Evolutionary conservation across 2,888 invertebrate genomes (phyloP), one percentile per base, ranked within the genome.

Genomic region (Oithona nana): DNA sequence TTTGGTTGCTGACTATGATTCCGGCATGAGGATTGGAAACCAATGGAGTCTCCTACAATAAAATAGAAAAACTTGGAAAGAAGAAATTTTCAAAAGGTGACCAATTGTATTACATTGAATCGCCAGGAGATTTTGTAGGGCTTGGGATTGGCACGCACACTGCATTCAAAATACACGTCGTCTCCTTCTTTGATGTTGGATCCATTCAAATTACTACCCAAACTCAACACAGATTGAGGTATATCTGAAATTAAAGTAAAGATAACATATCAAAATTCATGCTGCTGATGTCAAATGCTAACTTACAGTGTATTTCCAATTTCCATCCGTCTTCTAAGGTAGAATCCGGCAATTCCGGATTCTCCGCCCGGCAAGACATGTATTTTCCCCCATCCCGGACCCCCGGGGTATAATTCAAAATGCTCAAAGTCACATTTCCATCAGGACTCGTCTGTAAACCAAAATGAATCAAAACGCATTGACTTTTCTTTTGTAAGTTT

Each of bases 111-210:
- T 52, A 65, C 65, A 52, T 65, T 65, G 55, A 58, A 60, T 51
- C 59, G 57, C 65, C 65, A 65, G 20, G 64, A 52, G 6, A 65
- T 64, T 57, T 65, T 65, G 64, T 65, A 65, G 6, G 64, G 62
- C 56, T 57, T 64, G 1, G 65, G 65, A n/a, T 57, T 62, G n/a
- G 65, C 58, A 29, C 81, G 80, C 66, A 88, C 85, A 67, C 82
- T 81, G 74, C 88, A 88, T 72, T 88, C 88, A 74, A 88, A 88
- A 73, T 88, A 88, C 64, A 87, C 88, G 73, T 88, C 88, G 71
- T 86, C 88, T 39, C 87, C 86, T 74, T 88, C 88, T 74, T 88
- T 88, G 72, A 88, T 88, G 73, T 86, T 85, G 68, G 86, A 83
- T 8, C 87, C 84, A 73, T 87, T 87, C 68, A 88, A 76, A 69